These are phyloP conservation scores for Dermochelys coriacea DNA, from an alignment of 2,797 vertebrate species.

Conservation along the genomic window DNA sequence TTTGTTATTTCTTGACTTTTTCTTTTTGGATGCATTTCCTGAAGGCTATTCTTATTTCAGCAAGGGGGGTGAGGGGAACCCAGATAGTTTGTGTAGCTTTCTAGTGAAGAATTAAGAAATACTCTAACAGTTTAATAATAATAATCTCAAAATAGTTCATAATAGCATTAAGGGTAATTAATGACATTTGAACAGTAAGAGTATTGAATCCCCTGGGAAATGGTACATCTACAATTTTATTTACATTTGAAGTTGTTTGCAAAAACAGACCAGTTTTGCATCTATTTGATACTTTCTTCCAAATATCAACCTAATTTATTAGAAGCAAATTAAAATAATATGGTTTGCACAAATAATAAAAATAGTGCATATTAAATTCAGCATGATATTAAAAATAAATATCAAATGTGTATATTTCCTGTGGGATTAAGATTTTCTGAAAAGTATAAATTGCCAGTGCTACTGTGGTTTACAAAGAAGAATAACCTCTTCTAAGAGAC, in stretches of 20 bases:
- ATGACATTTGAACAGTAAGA: conserved; percentile 73
- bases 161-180: conserved; percentile 74
- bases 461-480: conserved; percentile 54
- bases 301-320: conserved; percentile 69
- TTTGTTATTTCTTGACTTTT: conserved; percentile 74
- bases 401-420: conserved; percentile 70
- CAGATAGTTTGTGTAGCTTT: conserved; percentile 61
- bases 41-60: conserved; percentile 72
- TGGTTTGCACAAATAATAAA: conserved; percentile 56
- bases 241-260: conserved; percentile 64
- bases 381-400: conserved; percentile 73
- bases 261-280: conserved; percentile 13
- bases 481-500: conserved; percentile 42
- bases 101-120: conserved; percentile 74
- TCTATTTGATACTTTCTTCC: conserved; percentile 51
- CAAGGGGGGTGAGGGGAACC: conserved; percentile 41
- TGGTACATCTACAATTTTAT: conserved; percentile 55
- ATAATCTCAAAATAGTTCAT: conserved; percentile 77
- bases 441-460: conserved; percentile 70
- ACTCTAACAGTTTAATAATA: conserved; percentile 74
- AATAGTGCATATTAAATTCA: conserved; percentile 66
- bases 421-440: conserved; percentile 72
- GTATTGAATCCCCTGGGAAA: conserved; percentile 70
- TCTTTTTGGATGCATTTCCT: conserved; percentile 70
- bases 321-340: conserved; percentile 69